Evolutionary conservation across 2,797 vertebrate genomes (phyloP).

Genomic region (Microcaecilia unicolor): DNA sequence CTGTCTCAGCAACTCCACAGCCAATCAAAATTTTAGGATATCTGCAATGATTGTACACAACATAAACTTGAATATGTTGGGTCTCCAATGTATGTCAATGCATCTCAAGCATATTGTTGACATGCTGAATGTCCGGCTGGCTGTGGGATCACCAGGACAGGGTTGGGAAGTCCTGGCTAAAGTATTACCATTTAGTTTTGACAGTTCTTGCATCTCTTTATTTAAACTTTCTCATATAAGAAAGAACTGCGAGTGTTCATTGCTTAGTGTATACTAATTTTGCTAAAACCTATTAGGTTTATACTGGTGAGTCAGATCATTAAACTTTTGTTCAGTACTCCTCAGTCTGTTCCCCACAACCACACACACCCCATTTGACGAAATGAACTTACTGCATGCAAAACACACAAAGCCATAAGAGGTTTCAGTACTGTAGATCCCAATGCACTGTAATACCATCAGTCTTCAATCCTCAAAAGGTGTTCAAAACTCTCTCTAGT

Average conservation of each 20-base stretch:
- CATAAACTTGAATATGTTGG: too few relatives aligned
- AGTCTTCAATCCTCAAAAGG: too few relatives aligned
- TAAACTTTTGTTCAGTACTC: slow-evolving; percentile 15
- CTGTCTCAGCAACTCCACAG: too few relatives aligned
- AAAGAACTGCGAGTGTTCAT: slow-evolving; percentile 28
- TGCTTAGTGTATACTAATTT: slow-evolving; percentile 21
- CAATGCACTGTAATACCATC: slow-evolving; percentile 30
- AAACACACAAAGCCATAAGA: slow-evolving; percentile 25
- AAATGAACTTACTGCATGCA: slow-evolving; percentile 38
- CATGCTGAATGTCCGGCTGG: too few relatives aligned
- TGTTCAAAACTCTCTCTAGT: too few relatives aligned
- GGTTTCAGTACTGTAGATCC: slow-evolving; percentile 19
- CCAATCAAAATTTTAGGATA: too few relatives aligned
- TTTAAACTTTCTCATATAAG: slow-evolving; percentile 24
- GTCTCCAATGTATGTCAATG: too few relatives aligned
- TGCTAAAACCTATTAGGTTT: slow-evolving; percentile 30
- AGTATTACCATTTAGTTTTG: too few relatives aligned
- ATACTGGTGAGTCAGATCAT: slow-evolving; percentile 33
- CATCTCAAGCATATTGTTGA: too few relatives aligned
- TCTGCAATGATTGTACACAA: too few relatives aligned
- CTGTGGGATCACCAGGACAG: too few relatives aligned
- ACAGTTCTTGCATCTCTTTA: slow-evolving; percentile 13
- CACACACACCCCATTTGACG: slow-evolving; percentile 27
- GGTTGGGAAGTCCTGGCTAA: too few relatives aligned
- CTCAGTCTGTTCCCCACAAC: slow-evolving; percentile 9